Evolutionary conservation across 2,797 vertebrate genomes (phyloP).

Genomic region (Euthynnus affinis): DNA sequence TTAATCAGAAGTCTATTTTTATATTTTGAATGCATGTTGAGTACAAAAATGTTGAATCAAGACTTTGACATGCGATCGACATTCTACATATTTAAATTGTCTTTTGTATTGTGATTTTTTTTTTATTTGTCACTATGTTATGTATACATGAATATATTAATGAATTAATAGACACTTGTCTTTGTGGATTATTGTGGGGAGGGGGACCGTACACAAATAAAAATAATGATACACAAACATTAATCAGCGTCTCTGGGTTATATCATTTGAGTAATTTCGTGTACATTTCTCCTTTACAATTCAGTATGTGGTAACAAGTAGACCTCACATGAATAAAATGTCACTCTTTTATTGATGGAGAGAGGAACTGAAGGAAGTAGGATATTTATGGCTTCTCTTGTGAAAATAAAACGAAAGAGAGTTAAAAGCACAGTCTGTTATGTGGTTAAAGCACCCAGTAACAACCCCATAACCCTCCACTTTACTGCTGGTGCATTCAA

Average conservation of each 20-base stretch:
- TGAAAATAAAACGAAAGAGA: neutral
- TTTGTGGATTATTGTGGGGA: constrained; percentile 72
- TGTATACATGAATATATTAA: constrained; percentile 81
- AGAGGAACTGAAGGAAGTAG: neutral
- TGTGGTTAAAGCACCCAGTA: neutral
- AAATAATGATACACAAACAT: constrained; percentile 56
- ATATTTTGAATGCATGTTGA: constrained; percentile 91
- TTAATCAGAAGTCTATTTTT: constrained; percentile 98
- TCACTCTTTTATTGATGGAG: too few relatives aligned
- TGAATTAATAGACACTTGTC: constrained; percentile 74
- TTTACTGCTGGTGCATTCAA: neutral
- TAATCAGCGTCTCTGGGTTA: constrained; percentile 8
- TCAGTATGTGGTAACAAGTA: too few relatives aligned
- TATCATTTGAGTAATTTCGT: neutral
- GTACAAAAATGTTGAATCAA: constrained; percentile 83
- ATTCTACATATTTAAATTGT: constrained; percentile 80
- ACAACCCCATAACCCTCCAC: neutral
- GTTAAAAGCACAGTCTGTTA: neutral
- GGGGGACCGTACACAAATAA: constrained; percentile 69
- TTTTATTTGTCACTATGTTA: constrained; percentile 75
- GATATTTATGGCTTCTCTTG: neutral
- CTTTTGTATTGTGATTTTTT: constrained; percentile 80
- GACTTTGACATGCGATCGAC: constrained; percentile 79
- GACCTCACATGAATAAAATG: too few relatives aligned
- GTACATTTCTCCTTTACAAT: too few relatives aligned